A percentile compares a stretch with the other conserved stretches of the same genome.
phyloP scores from a whole-genome alignment of 2,888 invertebrate genomes.

The Habroteleia sp. region DNA sequence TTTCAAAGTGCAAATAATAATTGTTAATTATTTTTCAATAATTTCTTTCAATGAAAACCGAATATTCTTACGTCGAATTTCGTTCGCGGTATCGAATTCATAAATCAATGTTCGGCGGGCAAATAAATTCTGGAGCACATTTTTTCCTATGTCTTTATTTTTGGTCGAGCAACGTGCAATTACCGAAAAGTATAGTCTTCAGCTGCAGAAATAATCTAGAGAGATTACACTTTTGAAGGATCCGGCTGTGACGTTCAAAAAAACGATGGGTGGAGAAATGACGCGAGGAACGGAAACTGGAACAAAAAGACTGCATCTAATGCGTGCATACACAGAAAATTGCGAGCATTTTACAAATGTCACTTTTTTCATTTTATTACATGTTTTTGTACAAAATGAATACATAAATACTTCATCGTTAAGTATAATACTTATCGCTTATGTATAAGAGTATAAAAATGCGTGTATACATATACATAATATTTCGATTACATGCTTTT shows the following conservation, averaged over 20 bases:
- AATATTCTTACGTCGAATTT: too few species aligned
- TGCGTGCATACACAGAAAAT: not conserved
- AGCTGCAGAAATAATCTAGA: constrained; percentile 28
- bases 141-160: constrained; percentile 20
- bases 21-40: too few species aligned
- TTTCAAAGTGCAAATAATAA: too few species aligned
- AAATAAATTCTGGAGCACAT: constrained; percentile 32
- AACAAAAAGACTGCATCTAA: not conserved
- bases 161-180: constrained; percentile 22
- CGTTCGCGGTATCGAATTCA: not conserved
- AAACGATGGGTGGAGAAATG: too few species aligned
- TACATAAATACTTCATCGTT: constrained; percentile 45
- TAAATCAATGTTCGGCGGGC: constrained; percentile 13
- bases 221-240: constrained; percentile 11
- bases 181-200: constrained; percentile 43
- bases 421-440: constrained; percentile 40
- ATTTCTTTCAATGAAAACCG: too few species aligned
- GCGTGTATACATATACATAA: constrained; percentile 39
- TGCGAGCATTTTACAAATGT: constrained; percentile 15
- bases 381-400: constrained; percentile 55
- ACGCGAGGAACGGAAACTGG: not conserved
- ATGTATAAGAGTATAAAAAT: constrained; percentile 59
- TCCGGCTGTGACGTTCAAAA: constrained; percentile 4
- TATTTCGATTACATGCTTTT: constrained; percentile 40
- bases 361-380: constrained; percentile 35